These are phyloP conservation scores for Prionailurus bengalensis DNA, from an alignment of 2,113 vertebrate species.

Conservation along the genomic window DNA sequence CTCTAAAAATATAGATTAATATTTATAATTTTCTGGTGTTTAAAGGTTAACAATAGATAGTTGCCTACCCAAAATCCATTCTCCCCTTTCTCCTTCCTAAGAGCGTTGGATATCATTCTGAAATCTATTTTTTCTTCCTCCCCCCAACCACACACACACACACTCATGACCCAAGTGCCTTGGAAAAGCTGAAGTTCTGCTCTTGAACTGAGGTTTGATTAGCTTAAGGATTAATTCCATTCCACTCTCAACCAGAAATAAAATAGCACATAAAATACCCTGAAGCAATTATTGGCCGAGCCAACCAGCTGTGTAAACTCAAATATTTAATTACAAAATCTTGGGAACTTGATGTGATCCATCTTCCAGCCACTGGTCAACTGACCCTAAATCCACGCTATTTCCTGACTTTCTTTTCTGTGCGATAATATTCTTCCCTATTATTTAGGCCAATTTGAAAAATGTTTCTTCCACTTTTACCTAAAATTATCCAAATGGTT, in stretches of 20 bases:
- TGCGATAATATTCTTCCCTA: neutral
- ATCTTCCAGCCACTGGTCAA: neutral
- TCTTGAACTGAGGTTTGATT: neutral
- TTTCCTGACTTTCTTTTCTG: neutral
- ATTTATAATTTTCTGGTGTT: neutral
- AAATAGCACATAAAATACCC: neutral
- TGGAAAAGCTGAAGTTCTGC: neutral
- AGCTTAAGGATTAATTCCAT: neutral
- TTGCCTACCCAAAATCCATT: neutral
- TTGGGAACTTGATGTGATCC: neutral
- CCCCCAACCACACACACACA: neutral
- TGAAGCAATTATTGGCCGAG: neutral
- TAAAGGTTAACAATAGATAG: neutral
- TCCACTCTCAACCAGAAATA: neutral
- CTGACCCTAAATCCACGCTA: neutral
- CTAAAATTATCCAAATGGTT: neutral
- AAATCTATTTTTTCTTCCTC: neutral
- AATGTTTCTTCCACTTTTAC: neutral
- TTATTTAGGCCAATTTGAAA: neutral
- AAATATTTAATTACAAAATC: neutral
- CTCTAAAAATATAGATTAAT: neutral
- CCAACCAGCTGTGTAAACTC: neutral
- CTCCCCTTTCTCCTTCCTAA: neutral
- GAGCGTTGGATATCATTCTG: neutral
- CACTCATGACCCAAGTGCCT: neutral